Percentiles rank a stretch among this genome's conserved stretches.
phyloP scores from a whole-genome alignment of 2,113 vertebrate genomes.

The Ceratotherium simum region DNA sequence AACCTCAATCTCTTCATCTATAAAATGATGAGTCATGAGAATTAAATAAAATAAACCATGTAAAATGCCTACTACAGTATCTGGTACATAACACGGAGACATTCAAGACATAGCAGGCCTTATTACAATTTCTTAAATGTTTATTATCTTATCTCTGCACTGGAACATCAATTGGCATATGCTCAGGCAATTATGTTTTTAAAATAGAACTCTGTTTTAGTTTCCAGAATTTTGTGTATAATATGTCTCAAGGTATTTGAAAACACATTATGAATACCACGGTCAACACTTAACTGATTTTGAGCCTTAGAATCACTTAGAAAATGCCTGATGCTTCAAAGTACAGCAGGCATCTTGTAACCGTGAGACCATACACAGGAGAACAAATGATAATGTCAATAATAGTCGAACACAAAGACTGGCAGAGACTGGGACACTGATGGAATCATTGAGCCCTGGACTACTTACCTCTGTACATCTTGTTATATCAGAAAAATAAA shows the following conservation, averaged over 20 bases:
- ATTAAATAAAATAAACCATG: neutral
- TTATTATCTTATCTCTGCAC: neutral
- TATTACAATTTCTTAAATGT: neutral
- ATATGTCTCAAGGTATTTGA: neutral
- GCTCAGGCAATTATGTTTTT: neutral
- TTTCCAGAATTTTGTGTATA: neutral
- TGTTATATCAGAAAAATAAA: conserved; percentile 18
- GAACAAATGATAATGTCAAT: neutral
- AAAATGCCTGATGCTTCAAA: neutral
- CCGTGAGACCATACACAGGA: neutral
- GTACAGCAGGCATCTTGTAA: neutral
- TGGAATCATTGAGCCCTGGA: neutral
- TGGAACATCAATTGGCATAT: neutral
- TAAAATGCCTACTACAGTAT: neutral
- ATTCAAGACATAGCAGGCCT: neutral
- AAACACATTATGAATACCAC: neutral
- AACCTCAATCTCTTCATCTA: neutral
- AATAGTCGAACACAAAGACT: neutral
- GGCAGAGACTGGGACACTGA: neutral
- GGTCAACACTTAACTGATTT: neutral
- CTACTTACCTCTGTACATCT: neutral
- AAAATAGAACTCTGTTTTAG: neutral
- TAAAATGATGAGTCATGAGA: neutral
- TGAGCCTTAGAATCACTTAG: neutral
- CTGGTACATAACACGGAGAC: neutral